phyloP scores from a whole-genome alignment of 2,797 vertebrate species.

The Tragelaphus eurycerus region DNA sequence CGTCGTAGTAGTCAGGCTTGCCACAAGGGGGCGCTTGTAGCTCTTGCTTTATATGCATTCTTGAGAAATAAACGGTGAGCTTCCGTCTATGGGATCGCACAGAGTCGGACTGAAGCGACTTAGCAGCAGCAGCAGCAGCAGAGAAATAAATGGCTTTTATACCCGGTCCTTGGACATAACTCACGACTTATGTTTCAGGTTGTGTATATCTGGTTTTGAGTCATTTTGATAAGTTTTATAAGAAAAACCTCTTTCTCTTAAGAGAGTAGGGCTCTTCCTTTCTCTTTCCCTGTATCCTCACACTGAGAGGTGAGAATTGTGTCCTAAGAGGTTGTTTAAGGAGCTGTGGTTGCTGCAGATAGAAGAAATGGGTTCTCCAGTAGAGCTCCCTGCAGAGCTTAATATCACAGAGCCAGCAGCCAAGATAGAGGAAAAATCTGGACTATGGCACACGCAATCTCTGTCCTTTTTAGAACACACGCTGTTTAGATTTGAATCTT shows the following conservation, averaged over 20 bases:
- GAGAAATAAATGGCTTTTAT: background rate
- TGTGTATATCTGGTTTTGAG: background rate
- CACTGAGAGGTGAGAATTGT: background rate
- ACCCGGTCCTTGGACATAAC: background rate
- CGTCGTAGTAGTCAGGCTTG: background rate
- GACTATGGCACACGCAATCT: background rate
- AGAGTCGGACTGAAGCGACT: too few species aligned
- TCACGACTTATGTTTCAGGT: background rate
- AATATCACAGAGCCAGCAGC: background rate
- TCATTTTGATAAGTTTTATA: conserved; percentile 31
- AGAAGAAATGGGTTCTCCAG: background rate
- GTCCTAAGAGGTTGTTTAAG: background rate
- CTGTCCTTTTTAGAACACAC: background rate
- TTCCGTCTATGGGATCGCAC: background rate
- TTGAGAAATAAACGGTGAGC: background rate
- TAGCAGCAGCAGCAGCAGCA: too few species aligned
- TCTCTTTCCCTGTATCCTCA: background rate
- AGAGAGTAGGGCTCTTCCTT: background rate
- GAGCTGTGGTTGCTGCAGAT: background rate
- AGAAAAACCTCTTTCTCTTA: background rate
- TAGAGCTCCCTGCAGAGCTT: background rate
- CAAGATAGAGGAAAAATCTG: background rate
- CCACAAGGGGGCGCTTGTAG: conserved; percentile 66
- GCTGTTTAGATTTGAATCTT: background rate
- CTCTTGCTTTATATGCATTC: background rate